Evolutionary conservation across 2,797 vertebrate genomes (phyloP).

Genomic region (Melanotaenia parkinsoni): DNA sequence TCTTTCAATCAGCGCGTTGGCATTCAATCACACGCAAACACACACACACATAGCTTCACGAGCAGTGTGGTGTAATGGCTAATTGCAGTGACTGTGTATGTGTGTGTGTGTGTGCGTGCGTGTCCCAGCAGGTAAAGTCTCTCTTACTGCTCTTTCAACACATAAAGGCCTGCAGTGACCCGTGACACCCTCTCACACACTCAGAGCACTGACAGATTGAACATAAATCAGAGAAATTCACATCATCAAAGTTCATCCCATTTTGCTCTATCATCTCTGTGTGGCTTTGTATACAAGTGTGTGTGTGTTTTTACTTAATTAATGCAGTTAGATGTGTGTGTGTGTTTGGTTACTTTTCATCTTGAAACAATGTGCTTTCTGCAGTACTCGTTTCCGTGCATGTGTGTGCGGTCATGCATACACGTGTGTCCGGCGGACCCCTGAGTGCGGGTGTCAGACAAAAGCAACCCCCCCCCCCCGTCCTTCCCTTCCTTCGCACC

Average conservation of each 20-base stretch:
- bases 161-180: slow-evolving; percentile 72
- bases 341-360: slow-evolving; percentile 42
- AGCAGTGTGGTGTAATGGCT: slow-evolving; percentile 61
- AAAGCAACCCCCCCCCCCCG: slow-evolving; percentile 78
- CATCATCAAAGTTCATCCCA: slow-evolving; percentile 54
- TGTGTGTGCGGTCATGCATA: slow-evolving; percentile 58
- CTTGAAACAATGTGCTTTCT: slow-evolving; percentile 4
- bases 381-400: slow-evolving; percentile 14
- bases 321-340: slow-evolving; percentile 15
- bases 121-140: slow-evolving; percentile 74
- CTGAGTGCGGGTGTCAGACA: slow-evolving; percentile 81
- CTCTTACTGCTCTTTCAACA: slow-evolving; percentile 75
- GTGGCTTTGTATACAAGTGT: slow-evolving; percentile 24
- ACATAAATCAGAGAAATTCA: slow-evolving; percentile 72
- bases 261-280: slow-evolving; percentile 26
- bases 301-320: slow-evolving; percentile 19
- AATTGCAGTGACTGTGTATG: slow-evolving; percentile 65
- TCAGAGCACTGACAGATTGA: slow-evolving; percentile 56
- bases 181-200: slow-evolving; percentile 55
- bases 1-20: slow-evolving; percentile 67
- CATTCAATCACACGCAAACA: slow-evolving; percentile 54
- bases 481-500: slow-evolving; percentile 41
- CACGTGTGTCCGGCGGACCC: slow-evolving; percentile 70
- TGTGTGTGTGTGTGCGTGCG: slow-evolving; percentile 28
- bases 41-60: slow-evolving; percentile 31